These are phyloP conservation scores for Prochilodus magdalenae DNA, from an alignment of 2,113 vertebrate genomes.

Conservation along the genomic window DNA sequence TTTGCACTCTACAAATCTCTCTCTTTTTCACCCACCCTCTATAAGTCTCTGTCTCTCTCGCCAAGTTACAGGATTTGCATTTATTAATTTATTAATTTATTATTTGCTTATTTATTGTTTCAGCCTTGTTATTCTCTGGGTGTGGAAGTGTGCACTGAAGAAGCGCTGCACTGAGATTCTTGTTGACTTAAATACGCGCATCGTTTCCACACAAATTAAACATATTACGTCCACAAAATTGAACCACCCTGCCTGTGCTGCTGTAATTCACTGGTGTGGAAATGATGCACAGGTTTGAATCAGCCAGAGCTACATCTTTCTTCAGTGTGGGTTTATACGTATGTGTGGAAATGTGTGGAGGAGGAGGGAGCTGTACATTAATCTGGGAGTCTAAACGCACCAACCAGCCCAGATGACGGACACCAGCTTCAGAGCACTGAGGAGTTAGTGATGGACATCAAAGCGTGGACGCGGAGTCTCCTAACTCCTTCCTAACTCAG, in stretches of 20 bases:
- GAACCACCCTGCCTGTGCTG: accelerated
- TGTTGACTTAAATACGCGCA: not conserved
- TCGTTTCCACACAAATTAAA: not conserved
- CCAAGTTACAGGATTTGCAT: not conserved
- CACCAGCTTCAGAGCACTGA: not conserved
- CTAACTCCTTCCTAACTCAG: not conserved
- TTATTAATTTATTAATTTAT: not conserved
- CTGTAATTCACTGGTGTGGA: not conserved
- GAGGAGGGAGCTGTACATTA: not conserved
- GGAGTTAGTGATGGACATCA: not conserved
- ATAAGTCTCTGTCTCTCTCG: too few relatives aligned
- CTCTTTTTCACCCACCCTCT: too few relatives aligned
- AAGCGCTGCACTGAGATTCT: not conserved
- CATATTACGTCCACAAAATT: not conserved
- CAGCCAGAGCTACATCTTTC: not conserved
- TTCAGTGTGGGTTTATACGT: not conserved
- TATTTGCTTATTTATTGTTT: too few relatives aligned
- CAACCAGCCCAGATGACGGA: not conserved
- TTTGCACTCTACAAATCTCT: too few relatives aligned
- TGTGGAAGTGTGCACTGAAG: not conserved
- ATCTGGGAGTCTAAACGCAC: not conserved
- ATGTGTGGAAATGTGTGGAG: not conserved
- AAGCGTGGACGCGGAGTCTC: not conserved
- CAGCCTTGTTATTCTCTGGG: not conserved
- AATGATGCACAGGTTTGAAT: not conserved